Base-by-base conservation (phyloP, 2,888 invertebrate species). In the Lymantria monacha region DNA sequence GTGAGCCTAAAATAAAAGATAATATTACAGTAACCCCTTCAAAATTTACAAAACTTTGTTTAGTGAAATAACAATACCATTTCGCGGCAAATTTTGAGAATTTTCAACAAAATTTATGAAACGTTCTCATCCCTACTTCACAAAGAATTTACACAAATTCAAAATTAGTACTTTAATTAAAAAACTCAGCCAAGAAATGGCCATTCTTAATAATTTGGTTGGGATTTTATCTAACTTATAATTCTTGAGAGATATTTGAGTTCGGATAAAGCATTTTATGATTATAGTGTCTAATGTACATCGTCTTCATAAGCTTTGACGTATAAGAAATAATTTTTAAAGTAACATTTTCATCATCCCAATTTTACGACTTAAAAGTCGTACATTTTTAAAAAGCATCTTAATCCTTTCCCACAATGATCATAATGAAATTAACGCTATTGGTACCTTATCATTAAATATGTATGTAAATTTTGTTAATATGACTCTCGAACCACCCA, bases 121-220 rank as follows among this genome's bases (percentile, higher is more conserved):
- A 66, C 61, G 71, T 63, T 69, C 68, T 69, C 66, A 61, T 61
- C 61, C 52, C 59, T 64, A 52, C 58, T 55, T 53, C 12, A 46
- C 49, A 44, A 66, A 66, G 66, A 74, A 71, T 70, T 75, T 71
- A 47, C 49, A 61, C 49, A 54, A 62, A 51, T 61, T 61, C 53
- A 51, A 68, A 73, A 75, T 72, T 74, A 69, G 70, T 76, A 22
- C 38, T 31, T 76, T 73, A 76, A 76, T 74, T 76, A 71, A 76
- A 63, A 78, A 74, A 67, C 47, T 55, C 51, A 50, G 51, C 57
- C 61, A 66, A 61, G 59, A 54, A 61, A 47, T 59, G 53, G 53
- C 50, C 52, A 61, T 69, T 68, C 64, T 68, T 69, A 69, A 74
- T 72, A 71, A 72, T 70, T 70, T 66, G 55, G 50, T 48, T 40